Base-by-base conservation (phyloP, 2,888 invertebrate species). In the Galeopsomyia nigrocyanea region DNA sequence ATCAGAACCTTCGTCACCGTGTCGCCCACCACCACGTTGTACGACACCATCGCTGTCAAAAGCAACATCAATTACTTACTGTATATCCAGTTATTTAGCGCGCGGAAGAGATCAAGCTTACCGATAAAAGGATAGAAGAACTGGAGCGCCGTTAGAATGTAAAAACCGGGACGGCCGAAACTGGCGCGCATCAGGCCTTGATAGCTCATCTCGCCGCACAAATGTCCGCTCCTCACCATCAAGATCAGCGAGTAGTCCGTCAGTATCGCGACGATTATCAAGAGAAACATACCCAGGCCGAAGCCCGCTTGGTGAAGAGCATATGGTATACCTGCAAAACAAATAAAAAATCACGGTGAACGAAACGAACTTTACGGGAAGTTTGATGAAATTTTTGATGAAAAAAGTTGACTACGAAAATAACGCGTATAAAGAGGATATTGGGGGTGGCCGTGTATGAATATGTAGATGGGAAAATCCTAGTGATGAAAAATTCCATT, bases 1-100 rank as follows among this genome's bases (percentile, higher is more conserved):
- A 92, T 89, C 69, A 95, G 88, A 19, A 95, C 93, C 87, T 94
- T 94, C 17, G 95, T 94, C 56, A 94, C 89, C 0, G 95, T 95
- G 83, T 95, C 95, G 21, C 95, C 95, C 46, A 95, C 94, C 21
- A 95, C 94, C 19, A 95, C 92, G 86, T 95, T 95, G 86, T 95
- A 95, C 71, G 94, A 94, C 73, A 95, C 93, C 94, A 95, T 95
- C 10, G 94, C 95, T 94, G 88, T 3, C 26, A 26, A 2, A 26
- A 80, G 78, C 13, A 39, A 21, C 68, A 68, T 31, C 7, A 31
- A 31, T 31, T 7, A 31, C 31, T 3, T 31, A 7, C 31, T 31
- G n/a, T 31, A 31, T 31, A 31, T 31, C 31, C n/a, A n/a, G n/a
- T n/a, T n/a, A n/a, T n/a, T n/a, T n/a, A n/a, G n/a, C n/a, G n/a